phyloP scores from a whole-genome alignment of 2,888 invertebrate species.

The Drosophila borealis region DNA sequence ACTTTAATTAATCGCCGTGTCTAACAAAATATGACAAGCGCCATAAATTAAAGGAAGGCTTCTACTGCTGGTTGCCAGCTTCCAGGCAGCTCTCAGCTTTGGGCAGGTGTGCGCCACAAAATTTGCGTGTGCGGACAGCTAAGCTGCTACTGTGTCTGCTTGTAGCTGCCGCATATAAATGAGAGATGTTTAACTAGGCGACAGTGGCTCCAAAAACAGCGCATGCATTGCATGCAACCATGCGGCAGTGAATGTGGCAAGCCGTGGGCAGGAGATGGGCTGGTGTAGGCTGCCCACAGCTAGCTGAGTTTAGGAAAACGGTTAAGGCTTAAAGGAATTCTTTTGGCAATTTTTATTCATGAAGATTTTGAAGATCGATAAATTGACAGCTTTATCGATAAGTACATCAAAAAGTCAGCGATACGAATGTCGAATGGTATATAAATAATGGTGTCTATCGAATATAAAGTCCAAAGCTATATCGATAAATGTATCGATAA shows the following conservation, averaged over 20 bases:
- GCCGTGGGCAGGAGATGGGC: slow-evolving; percentile 39
- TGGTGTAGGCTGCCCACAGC: neutral
- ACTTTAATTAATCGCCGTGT: slow-evolving; percentile 79
- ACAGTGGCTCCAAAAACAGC: slow-evolving; percentile 56
- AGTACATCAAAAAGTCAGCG: too few species aligned
- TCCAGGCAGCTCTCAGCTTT: slow-evolving; percentile 23
- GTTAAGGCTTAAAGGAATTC: neutral
- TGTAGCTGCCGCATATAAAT: slow-evolving; percentile 70
- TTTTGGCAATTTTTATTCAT: neutral
- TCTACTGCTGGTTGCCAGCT: slow-evolving; percentile 19
- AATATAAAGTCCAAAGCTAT: neutral
- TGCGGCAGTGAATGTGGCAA: neutral
- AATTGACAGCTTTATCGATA: too few species aligned
- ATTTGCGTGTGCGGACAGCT: slow-evolving; percentile 80
- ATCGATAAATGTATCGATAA: neutral
- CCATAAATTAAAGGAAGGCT: slow-evolving; percentile 74
- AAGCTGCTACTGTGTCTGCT: slow-evolving; percentile 70
- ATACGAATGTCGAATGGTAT: neutral
- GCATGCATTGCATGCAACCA: slow-evolving; percentile 47
- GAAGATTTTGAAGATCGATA: neutral
- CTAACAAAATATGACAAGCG: slow-evolving; percentile 81
- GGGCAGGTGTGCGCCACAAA: slow-evolving; percentile 59
- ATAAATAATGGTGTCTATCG: neutral
- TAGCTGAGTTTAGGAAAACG: slow-evolving; percentile 2
- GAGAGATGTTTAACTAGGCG: slow-evolving; percentile 80